phyloP scores from a whole-genome alignment of 2,113 vertebrate species.

The Hypanus sabinus region DNA sequence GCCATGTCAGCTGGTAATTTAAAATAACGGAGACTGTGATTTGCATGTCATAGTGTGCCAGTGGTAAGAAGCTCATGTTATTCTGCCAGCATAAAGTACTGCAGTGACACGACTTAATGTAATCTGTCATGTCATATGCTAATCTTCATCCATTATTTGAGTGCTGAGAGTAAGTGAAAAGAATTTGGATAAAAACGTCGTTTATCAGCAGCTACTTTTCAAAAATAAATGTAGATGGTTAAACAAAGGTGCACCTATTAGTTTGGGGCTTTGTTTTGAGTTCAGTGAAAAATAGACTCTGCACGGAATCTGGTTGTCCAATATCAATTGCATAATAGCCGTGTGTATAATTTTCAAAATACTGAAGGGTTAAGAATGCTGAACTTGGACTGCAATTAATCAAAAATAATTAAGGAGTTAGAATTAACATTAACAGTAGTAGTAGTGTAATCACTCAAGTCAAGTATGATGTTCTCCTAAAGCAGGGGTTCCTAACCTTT shows the following conservation, averaged over 20 bases:
- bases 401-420: background rate
- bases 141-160: constrained; percentile 92
- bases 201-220: constrained; percentile 67
- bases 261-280: constrained; percentile 83
- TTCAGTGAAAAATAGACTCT: constrained; percentile 44
- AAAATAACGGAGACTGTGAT: constrained; percentile 97
- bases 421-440: too few relatives aligned
- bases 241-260: constrained; percentile 73
- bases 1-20: constrained; percentile 95
- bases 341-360: background rate
- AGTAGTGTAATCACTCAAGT: too few relatives aligned
- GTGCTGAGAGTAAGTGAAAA: constrained; percentile 76
- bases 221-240: constrained; percentile 61
- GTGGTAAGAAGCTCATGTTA: constrained; percentile 97
- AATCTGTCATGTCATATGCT: constrained; percentile 99
- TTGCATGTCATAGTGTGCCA: constrained; percentile 88
- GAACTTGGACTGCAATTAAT: background rate
- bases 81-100: constrained; percentile 81
- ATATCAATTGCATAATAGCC: background rate
- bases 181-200: constrained; percentile 76
- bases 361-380: background rate
- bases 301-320: background rate
- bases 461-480: too few relatives aligned
- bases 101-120: constrained; percentile 95
- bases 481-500: too few relatives aligned